A percentile compares a stretch with the other conserved stretches of the same genome.
phyloP scores from a whole-genome alignment of 2,888 invertebrate genomes.

The Dolichomitus sp. region DNA sequence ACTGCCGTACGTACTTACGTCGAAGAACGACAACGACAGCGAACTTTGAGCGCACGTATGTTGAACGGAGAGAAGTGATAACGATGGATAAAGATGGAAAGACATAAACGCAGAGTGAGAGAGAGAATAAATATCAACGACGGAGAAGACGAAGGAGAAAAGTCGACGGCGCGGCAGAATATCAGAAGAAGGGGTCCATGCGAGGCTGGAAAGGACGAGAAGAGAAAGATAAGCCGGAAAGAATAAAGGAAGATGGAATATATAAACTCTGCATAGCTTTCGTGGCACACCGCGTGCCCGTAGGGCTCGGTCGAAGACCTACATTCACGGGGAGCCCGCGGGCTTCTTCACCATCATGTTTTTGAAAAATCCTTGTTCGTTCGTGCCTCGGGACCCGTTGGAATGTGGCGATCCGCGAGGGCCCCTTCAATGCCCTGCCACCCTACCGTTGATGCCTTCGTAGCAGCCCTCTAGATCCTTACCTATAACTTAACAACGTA shows the following conservation, averaged over 20 bases:
- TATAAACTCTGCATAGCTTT: constrained; percentile 25
- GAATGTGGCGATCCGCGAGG: constrained; percentile 82
- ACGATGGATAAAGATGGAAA: constrained; percentile 35
- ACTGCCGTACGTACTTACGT: constrained; percentile 10
- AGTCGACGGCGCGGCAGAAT: constrained; percentile 48
- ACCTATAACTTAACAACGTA: constrained; percentile 25
- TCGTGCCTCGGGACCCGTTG: constrained; percentile 79
- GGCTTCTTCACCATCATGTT: constrained; percentile 78
- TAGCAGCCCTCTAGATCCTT: constrained; percentile 39
- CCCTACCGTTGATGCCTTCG: constrained; percentile 63
- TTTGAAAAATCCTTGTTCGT: constrained; percentile 77
- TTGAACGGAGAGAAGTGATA: constrained; percentile 46
- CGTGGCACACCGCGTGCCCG: constrained; percentile 48
- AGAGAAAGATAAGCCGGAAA: constrained; percentile 40
- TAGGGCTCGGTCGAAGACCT: constrained; percentile 85
- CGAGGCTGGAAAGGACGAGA: constrained; percentile 46
- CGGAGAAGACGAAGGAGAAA: constrained; percentile 11
- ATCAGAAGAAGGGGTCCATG: constrained; percentile 13
- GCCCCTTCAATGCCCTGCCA: constrained; percentile 73
- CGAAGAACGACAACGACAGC: constrained; percentile 24
- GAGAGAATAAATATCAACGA: constrained; percentile 10
- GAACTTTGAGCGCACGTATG: constrained; percentile 55
- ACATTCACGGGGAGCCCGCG: constrained; percentile 83
- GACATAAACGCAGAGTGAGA: constrained; percentile 42
- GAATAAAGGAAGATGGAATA: constrained; percentile 37